A percentile compares a stretch with the other conserved stretches of the same genome.
These are phyloP conservation scores for Oncopeltus fasciatus DNA, from an alignment of 1,140 invertebrate genomes.

Conservation along the genomic window DNA sequence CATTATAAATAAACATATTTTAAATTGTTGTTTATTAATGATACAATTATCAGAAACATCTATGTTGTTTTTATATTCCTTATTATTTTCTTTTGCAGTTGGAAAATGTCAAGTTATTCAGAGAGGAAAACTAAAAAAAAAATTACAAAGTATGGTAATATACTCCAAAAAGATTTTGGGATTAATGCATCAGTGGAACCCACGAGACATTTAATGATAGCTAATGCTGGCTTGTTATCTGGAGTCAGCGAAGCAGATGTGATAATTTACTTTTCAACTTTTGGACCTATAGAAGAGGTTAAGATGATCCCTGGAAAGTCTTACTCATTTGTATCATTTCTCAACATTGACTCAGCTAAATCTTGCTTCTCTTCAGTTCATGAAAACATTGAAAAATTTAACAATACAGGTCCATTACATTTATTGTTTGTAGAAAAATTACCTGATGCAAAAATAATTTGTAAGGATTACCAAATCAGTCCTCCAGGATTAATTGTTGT, in stretches of 20 bases:
- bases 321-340: conserved; percentile 54
- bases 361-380: conserved; percentile 36
- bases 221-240: conserved; percentile 61
- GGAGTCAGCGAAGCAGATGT: conserved; percentile 48
- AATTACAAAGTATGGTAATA: conserved; percentile 1
- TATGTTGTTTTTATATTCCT: background rate
- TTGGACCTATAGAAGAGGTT: conserved; percentile 39
- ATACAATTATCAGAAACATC: too few species aligned
- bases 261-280: conserved; percentile 33
- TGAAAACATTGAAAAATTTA: conserved; percentile 33
- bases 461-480: conserved; percentile 9
- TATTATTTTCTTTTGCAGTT: background rate
- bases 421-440: conserved; percentile 26
- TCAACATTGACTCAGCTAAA: conserved; percentile 32
- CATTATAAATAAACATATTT: too few species aligned
- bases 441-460: conserved; percentile 30
- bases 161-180: background rate
- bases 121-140: background rate
- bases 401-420: conserved; percentile 47
- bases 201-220: conserved; percentile 38
- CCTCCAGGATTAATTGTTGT: conserved; percentile 63
- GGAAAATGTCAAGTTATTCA: background rate
- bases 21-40: too few species aligned
- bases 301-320: conserved; percentile 56
- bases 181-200: background rate